Base-by-base conservation (phyloP, 1,140 invertebrate genomes). In the Berghia stephanieae region DNA sequence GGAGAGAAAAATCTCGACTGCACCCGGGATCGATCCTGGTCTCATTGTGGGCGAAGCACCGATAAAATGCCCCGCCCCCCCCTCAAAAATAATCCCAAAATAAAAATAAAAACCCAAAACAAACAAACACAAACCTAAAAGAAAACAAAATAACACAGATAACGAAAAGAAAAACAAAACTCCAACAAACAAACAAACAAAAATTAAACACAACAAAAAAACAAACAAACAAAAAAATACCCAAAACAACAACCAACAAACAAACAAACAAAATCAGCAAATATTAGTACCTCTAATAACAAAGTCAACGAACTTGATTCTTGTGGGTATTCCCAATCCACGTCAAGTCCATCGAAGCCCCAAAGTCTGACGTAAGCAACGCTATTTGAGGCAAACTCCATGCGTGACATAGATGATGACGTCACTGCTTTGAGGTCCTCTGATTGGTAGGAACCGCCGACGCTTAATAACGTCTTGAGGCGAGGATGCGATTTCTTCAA, bases 241-340 rank as follows among this genome's bases (percentile, higher is more conserved):
- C 13, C 8, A 27, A 13, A 13, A 63, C 8, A 27, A 16, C 31
- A 1, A 5, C n/a, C 57, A 31, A 18, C 49, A 18, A 8, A 38
- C 24, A 21, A 4, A n/a, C 0, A 42, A 42, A n/a, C 21, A 8
- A 2, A 42, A 34, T 24, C 38, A 63, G 6, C 31, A 70, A 70
- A 46, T 77, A 80, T 78, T 78, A 70, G 46, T 24, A 83, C 16
- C n/a, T 80, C 36, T 18, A 60, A 40, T 0, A 78, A 79, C 34
- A 80, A 79, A 36, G 76, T 78, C 27, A 63, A 21, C 52, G 36
- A 70, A 24, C 72, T 31, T 18, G 36, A 16, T 18, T 57, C 38
- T 4, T 43, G 49, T 6, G 82, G 82, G 52, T 80, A 83, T 67
- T 83, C 82, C 82, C 82, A 83, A 70, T 83, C 82, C 24, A 83